Conservation (phyloP, 2,797 vertebrate genomes). For the Kryptolebias ocellatus region DNA sequence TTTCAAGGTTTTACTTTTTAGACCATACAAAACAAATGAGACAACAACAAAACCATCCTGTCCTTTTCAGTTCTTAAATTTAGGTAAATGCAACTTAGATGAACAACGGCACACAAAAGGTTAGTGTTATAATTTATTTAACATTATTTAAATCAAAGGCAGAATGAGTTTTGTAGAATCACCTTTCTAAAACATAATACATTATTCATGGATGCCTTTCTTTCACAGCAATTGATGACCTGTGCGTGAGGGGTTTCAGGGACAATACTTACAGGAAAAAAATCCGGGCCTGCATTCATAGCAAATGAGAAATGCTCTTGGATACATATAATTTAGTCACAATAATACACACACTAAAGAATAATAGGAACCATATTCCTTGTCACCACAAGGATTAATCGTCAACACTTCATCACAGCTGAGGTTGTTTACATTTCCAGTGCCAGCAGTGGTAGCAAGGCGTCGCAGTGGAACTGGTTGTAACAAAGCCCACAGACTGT, state of each 20-base stretch:
- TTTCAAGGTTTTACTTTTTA: not conserved
- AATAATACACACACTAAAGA: not conserved
- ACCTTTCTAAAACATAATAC: not conserved
- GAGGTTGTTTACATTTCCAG: slow-evolving; percentile 33
- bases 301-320: not conserved
- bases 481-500: slow-evolving; percentile 43
- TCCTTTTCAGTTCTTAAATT: not conserved
- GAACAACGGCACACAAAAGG: not conserved
- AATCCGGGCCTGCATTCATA: not conserved
- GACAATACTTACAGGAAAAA: not conserved
- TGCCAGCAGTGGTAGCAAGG: slow-evolving; percentile 25
- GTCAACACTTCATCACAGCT: not conserved
- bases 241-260: not conserved
- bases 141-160: not conserved
- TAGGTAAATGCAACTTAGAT: not conserved
- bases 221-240: not conserved
- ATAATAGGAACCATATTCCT: not conserved
- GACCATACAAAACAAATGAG: not conserved
- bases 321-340: not conserved
- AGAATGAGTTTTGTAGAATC: too few relatives aligned
- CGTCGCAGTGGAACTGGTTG: slow-evolving; percentile 44
- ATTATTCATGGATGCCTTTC: not conserved
- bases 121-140: not conserved
- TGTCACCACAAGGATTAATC: slow-evolving; percentile 11
- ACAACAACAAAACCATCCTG: not conserved